A percentile compares a stretch with the other conserved stretches of the same genome.
phyloP scores from a whole-genome alignment of 2,113 vertebrate genomes.

The Lethenteron camtschaticum region DNA sequence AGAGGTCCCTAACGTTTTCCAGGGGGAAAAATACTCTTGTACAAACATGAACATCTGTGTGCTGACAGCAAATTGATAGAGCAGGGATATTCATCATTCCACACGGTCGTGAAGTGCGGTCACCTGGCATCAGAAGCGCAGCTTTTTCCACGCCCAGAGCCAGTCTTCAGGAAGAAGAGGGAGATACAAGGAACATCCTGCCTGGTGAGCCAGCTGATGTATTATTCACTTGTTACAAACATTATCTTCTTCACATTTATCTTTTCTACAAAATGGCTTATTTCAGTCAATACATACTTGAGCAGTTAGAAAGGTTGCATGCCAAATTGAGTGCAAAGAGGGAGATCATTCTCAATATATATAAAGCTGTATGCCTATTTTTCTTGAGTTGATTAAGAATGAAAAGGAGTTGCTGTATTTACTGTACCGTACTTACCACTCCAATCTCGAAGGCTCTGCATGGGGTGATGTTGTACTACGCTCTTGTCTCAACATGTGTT shows the following conservation, averaged over 20 bases:
- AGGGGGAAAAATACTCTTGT: neutral
- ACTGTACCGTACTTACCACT: no score
- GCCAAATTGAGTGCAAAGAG: neutral
- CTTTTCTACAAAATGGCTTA: neutral
- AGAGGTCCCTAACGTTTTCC: neutral
- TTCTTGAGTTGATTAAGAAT: no score
- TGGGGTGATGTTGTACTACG: no score
- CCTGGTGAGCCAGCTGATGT: neutral
- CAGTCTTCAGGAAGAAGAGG: slow-evolving; percentile 73
- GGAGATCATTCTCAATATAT: no score
- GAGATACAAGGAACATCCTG: slow-evolving; percentile 43
- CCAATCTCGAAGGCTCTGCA: no score
- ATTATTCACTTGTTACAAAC: neutral
- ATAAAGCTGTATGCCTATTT: no score
- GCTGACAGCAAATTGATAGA: slow-evolving; percentile 68
- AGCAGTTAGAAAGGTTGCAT: neutral
- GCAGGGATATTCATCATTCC: slow-evolving; percentile 74
- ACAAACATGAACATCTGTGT: neutral
- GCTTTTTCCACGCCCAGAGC: slow-evolving; percentile 86
- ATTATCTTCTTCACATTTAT: neutral
- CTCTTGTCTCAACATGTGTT: no score
- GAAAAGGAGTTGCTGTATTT: no score
- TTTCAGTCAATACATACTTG: neutral
- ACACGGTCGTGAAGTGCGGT: slow-evolving; percentile 75
- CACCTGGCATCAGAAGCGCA: slow-evolving; percentile 83